Percentiles rank a stretch among this genome's conserved stretches.
These are phyloP conservation scores for Anoplophora glabripennis DNA, from an alignment of 1,140 invertebrate species.

Conservation along the genomic window DNA sequence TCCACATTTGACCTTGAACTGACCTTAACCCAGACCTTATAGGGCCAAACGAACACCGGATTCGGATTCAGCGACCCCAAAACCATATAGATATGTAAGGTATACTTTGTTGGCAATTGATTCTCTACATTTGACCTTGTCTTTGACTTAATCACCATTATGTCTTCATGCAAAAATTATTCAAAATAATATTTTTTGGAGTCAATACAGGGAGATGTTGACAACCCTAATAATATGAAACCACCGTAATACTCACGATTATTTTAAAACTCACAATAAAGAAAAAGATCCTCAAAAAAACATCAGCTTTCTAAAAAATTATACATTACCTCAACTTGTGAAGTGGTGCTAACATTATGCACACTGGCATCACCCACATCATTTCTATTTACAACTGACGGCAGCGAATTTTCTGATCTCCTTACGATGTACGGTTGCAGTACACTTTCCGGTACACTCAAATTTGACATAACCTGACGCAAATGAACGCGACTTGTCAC, in stretches of 20 bases:
- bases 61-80: no score
- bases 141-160: no score
- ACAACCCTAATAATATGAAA: no score
- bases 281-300: neutral
- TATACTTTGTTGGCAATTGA: no score
- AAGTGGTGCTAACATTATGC: slow-evolving; percentile 9
- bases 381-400: neutral
- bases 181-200: no score
- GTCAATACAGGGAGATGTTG: no score
- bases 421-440: slow-evolving; percentile 40
- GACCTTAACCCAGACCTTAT: no score
- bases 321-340: slow-evolving; percentile 10
- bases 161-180: no score
- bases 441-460: slow-evolving; percentile 28
- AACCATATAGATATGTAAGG: no score
- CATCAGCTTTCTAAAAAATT: neutral
- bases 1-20: no score
- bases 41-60: no score
- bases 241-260: neutral
- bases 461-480: slow-evolving; percentile 27
- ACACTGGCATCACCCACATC: slow-evolving; percentile 1
- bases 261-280: neutral
- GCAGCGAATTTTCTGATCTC: slow-evolving; percentile 5
- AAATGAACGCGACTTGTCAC: slow-evolving; percentile 32
- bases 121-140: no score